Percentiles rank a stretch among this genome's conserved stretches.
Evolutionary conservation across 2,113 vertebrate species (phyloP).

Genomic region (Desmodus rotundus): DNA sequence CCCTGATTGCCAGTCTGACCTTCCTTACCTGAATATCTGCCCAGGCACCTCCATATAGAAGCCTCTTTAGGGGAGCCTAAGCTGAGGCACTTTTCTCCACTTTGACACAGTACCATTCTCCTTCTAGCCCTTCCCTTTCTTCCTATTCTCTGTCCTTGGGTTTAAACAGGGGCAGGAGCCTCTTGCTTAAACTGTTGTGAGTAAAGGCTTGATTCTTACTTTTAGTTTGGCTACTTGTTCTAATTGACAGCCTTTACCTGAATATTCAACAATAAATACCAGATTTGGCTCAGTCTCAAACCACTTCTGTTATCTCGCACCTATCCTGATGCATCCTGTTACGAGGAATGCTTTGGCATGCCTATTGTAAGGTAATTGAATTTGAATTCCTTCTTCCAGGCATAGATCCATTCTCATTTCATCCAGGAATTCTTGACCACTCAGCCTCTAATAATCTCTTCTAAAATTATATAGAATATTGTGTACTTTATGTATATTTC

Average conservation of each 20-base stretch:
- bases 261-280: background rate
- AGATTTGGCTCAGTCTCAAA: background rate
- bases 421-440: background rate
- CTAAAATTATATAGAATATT: background rate
- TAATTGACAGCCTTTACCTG: background rate
- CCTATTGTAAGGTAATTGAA: background rate
- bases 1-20: too few species aligned
- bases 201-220: background rate
- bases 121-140: background rate
- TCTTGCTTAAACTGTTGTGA: background rate
- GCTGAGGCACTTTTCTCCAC: background rate
- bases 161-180: background rate
- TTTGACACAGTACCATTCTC: too few species aligned
- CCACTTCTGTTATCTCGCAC: too few species aligned
- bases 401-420: background rate
- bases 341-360: fast-evolving
- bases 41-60: fast-evolving
- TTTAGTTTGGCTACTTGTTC: background rate
- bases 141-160: too few species aligned
- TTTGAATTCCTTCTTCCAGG: background rate
- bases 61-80: background rate
- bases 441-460: background rate
- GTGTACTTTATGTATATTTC: background rate
- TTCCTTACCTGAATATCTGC: fast-evolving
- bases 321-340: background rate